A percentile compares a stretch with the other conserved stretches of the same genome.
phyloP scores from a whole-genome alignment of 2,888 invertebrate species.

The Drosophila pseudotakahashii region DNA sequence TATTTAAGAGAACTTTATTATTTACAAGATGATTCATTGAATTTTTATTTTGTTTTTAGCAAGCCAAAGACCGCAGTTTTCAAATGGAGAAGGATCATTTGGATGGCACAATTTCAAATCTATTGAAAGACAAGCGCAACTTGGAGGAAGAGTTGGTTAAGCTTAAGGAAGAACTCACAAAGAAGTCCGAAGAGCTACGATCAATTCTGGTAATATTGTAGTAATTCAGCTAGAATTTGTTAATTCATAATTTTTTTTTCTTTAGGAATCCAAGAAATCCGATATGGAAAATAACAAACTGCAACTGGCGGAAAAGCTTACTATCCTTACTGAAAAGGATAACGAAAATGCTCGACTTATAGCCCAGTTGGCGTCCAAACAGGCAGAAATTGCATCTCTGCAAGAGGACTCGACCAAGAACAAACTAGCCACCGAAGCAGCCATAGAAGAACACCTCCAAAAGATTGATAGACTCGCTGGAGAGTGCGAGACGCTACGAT shows the following conservation, averaged over 20 bases:
- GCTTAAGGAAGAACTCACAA: background rate
- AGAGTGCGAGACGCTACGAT: constrained; percentile 5
- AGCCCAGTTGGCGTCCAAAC: background rate
- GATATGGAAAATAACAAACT: constrained; percentile 58
- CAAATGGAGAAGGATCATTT: background rate
- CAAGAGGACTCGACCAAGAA: background rate
- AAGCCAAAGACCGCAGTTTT: background rate
- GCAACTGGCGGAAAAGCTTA: constrained; percentile 52
- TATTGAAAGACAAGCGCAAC: background rate
- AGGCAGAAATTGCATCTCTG: background rate
- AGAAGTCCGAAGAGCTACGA: constrained; percentile 42
- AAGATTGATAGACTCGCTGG: background rate
- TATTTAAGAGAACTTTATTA: background rate
- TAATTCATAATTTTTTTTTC: constrained; percentile 16
- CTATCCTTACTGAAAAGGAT: background rate
- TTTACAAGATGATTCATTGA: background rate
- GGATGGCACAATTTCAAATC: background rate
- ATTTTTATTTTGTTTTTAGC: background rate
- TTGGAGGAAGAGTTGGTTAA: background rate
- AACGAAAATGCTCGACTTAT: background rate
- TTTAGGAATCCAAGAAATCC: background rate
- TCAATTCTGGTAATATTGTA: constrained; percentile 49
- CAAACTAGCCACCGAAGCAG: background rate
- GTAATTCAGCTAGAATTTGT: background rate
- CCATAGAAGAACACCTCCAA: background rate